Base-by-base conservation (phyloP, 2,888 invertebrate species). In the Hypomecis atomaria region DNA sequence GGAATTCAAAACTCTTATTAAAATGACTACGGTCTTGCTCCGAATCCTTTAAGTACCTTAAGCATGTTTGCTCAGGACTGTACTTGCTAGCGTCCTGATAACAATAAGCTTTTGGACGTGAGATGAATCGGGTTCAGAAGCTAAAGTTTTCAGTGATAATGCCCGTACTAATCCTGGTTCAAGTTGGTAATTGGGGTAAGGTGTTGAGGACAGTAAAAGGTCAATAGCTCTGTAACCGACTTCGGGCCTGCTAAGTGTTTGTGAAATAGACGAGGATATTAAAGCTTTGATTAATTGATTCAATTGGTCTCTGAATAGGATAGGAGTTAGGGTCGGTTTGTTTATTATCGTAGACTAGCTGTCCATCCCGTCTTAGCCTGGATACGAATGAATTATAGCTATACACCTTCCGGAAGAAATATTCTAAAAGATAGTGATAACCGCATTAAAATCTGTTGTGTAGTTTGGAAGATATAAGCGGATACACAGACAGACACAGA, bases 1-100 rank as follows among this genome's bases (percentile, higher is more conserved):
- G 23, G 11, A 54, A 42, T 11, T 54, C 34, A 33, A 43, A 55
- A 0, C 33, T 33, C 23, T 48, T 56, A 38, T 56, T 56, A 40
- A 56, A 47, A 47, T 56, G 10, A 49, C 43, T 49, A 11, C 33
- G 40, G 49, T 13, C 23, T 9, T 13, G 52, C 48, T 48, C 53
- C 54, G 13, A 44, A 50, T 40, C 55, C 47, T 43, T 34, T 62
- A 54, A 64, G 52, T 50, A 66, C 59, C 59, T 62, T 56, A 55
- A 56, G 47, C 52, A 64, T 67, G 62, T 70, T 70, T 70, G 65
- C 65, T 69, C 53, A 59, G 66, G 68, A 52, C 56, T 57, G 58
- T 66, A 68, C 68, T 71, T 61, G 62, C 54, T 59, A 50, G 55
- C 55, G 37, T 23, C 53, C 62, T 69, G 71, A 69, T 70, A 70